Conservation (phyloP, 2,888 invertebrate genomes). For the Eupithecia abbreviata region DNA sequence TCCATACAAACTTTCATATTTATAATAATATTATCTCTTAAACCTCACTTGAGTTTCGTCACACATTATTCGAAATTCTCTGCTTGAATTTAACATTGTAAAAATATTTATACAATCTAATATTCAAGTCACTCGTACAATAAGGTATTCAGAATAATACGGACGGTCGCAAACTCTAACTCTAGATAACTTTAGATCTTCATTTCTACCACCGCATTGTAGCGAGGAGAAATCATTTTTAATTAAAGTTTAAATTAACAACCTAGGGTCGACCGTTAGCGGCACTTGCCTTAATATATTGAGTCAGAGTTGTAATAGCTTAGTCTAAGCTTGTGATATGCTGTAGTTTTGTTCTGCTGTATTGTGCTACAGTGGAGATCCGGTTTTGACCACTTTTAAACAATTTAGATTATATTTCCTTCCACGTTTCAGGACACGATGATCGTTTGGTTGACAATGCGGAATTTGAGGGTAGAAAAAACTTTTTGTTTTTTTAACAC, state of each 20-base stretch:
- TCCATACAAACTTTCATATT: no score
- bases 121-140: not conserved
- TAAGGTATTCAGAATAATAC: not conserved
- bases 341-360: not conserved
- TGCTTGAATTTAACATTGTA: not conserved
- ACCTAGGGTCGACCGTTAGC: conserved; percentile 27
- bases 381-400: not conserved
- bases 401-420: not conserved
- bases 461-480: not conserved
- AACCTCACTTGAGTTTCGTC: not conserved
- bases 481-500: no score
- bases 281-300: conserved; percentile 31
- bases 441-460: not conserved
- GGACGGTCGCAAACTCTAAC: not conserved
- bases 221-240: conserved; percentile 41
- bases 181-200: conserved; percentile 9
- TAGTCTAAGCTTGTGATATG: conserved; percentile 7
- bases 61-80: not conserved
- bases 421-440: not conserved
- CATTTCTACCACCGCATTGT: conserved; percentile 22
- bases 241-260: conserved; percentile 44
- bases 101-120: not conserved
- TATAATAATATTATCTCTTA: no score
- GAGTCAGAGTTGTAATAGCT: conserved; percentile 16
- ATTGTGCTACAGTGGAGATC: not conserved